phyloP scores from a whole-genome alignment of 2,888 invertebrate species.

The Drosophila mettleri region DNA sequence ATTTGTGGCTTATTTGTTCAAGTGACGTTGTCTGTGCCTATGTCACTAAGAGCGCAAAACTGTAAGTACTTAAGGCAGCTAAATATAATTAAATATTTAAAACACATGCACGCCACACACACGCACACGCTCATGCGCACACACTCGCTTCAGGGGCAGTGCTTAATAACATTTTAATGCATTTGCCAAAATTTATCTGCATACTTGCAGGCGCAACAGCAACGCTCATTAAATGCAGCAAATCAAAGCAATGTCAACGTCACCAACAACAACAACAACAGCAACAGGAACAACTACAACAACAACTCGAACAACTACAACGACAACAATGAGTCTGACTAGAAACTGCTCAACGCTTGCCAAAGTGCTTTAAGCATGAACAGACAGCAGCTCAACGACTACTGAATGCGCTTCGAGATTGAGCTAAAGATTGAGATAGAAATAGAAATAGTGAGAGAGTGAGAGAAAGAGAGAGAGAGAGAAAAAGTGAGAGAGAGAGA shows the following conservation, averaged over 20 bases:
- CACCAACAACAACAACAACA: constrained; percentile 24
- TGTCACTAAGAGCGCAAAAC: constrained; percentile 75
- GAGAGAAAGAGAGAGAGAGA: no score
- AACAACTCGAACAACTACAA: constrained; percentile 21
- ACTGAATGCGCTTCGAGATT: constrained; percentile 6
- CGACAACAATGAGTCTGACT: constrained; percentile 24
- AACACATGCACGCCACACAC: constrained; percentile 49
- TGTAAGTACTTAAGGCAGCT: constrained; percentile 80
- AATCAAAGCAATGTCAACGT: constrained; percentile 53
- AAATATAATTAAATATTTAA: constrained; percentile 81
- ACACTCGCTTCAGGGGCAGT: constrained; percentile 29
- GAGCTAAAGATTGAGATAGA: neutral
- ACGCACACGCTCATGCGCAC: constrained; percentile 21
- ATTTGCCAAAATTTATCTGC: constrained; percentile 73
- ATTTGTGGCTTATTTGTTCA: constrained; percentile 37
- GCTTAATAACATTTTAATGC: constrained; percentile 76
- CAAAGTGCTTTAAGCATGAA: constrained; percentile 11
- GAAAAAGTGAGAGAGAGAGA: no score
- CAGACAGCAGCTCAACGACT: neutral
- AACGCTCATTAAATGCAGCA: constrained; percentile 74
- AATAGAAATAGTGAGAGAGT: no score
- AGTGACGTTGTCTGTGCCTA: constrained; percentile 41
- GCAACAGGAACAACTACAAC: constrained; percentile 31
- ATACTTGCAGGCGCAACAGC: constrained; percentile 74
- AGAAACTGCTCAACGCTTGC: constrained; percentile 33